Evolutionary conservation across 2,797 vertebrate genomes (phyloP).

Genomic region (Cyprinodon diabolis): DNA sequence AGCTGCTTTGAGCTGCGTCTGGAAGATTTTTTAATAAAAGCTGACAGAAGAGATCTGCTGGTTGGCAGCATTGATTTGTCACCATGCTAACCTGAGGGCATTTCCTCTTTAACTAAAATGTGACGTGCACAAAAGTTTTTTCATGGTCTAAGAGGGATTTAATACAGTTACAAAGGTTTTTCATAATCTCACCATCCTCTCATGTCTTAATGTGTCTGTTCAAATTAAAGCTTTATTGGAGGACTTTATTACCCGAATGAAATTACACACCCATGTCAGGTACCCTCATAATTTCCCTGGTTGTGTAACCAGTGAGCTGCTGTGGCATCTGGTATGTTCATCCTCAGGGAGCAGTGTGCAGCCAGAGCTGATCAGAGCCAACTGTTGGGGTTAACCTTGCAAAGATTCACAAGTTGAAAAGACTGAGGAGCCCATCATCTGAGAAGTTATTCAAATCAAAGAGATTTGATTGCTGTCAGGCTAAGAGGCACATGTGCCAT

Average conservation of each 20-base stretch:
- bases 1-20: constrained; percentile 39
- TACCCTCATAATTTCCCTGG: constrained; percentile 37
- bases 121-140: neutral
- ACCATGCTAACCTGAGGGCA: constrained; percentile 28
- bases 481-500: constrained; percentile 39
- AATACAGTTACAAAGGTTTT: neutral
- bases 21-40: constrained; percentile 59
- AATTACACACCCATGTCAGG: constrained; percentile 56
- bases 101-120: constrained; percentile 5
- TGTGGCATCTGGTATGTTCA: neutral
- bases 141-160: neutral
- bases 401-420: constrained; percentile 48
- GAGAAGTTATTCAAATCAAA: constrained; percentile 44
- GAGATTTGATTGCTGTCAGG: constrained; percentile 36
- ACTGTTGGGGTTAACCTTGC: constrained; percentile 46
- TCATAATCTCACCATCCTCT: constrained; percentile 12
- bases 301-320: constrained; percentile 64
- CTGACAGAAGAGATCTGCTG: constrained; percentile 44
- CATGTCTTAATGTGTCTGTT: constrained; percentile 26
- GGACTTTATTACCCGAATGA: constrained; percentile 49
- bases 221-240: constrained; percentile 28
- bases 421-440: constrained; percentile 39
- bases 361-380: constrained; percentile 40
- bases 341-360: constrained; percentile 23
- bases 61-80: constrained; percentile 47